phyloP scores from a whole-genome alignment of 2,113 vertebrate species.

The Antigone vipio region DNA sequence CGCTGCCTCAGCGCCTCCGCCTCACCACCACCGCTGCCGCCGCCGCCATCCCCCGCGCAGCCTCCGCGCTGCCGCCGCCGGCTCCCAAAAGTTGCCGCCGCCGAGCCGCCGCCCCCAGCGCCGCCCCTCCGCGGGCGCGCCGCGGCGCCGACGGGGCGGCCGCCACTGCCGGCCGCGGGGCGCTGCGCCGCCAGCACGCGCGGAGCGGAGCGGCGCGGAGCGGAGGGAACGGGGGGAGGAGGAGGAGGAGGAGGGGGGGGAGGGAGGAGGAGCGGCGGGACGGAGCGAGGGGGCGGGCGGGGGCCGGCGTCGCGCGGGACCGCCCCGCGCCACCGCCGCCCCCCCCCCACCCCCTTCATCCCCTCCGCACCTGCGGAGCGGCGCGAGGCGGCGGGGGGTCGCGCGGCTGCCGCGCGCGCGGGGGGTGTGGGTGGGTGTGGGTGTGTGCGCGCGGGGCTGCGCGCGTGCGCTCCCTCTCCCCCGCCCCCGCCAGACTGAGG shows the following conservation, averaged over 20 bases:
- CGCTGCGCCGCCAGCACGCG: background rate
- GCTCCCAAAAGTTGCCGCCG: background rate
- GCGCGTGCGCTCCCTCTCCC: background rate
- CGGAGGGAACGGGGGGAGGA: background rate
- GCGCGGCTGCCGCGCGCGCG: background rate
- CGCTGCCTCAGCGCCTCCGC: background rate
- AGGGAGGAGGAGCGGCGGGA: background rate
- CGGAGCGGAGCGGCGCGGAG: background rate
- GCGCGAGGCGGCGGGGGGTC: background rate
- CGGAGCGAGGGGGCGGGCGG: background rate
- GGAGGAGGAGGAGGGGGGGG: background rate
- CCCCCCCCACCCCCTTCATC: background rate
- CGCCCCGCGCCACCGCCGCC: background rate
- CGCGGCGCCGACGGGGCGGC: background rate
- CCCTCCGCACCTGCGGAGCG: background rate
- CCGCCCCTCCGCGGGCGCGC: background rate
- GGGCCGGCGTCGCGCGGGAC: slow-evolving; percentile 8
- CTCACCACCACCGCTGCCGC: background rate
- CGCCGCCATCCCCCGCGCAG: slow-evolving; percentile 61
- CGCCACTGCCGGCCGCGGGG: background rate
- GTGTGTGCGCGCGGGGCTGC: background rate
- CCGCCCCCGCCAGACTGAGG: no score
- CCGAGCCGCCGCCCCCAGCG: background rate
- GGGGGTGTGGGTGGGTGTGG: no score
- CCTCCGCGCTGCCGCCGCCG: slow-evolving; percentile 14